phyloP scores from a whole-genome alignment of 37 sponge, comb jelly and placozoan genomes.

The Trichoplax adhaerens region DNA sequence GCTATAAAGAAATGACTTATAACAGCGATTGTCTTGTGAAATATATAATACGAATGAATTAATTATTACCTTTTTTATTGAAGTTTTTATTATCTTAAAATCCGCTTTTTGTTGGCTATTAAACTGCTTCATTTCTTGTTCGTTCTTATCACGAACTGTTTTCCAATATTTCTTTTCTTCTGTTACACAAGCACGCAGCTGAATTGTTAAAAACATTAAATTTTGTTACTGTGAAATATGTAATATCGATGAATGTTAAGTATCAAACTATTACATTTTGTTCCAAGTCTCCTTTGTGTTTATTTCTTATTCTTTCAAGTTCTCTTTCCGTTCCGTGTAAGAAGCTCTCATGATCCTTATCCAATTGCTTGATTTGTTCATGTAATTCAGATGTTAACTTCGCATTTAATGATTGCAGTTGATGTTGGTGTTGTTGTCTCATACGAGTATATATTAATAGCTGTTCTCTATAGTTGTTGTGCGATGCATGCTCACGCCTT shows the following conservation, averaged over 20 bases:
- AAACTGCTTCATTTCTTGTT: constrained; percentile 76
- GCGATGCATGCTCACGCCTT: too few relatives aligned
- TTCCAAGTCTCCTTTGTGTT: constrained; percentile 53
- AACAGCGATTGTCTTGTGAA: too few relatives aligned
- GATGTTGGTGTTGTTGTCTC: constrained; percentile 80
- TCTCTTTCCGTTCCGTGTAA: constrained; percentile 43
- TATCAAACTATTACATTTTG: constrained; percentile 23
- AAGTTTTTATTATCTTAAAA: constrained; percentile 37
- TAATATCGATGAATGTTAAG: constrained; percentile 1
- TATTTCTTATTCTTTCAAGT: constrained; percentile 42
- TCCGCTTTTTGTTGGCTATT: constrained; percentile 63
- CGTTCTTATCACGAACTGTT: constrained; percentile 47
- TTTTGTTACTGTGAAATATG: not conserved
- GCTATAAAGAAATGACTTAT: too few relatives aligned
- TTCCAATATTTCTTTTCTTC: constrained; percentile 55
- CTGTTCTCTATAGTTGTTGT: too few relatives aligned
- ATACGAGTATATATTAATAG: constrained; percentile 8
- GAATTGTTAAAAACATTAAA: not conserved
- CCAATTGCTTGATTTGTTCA: constrained; percentile 34
- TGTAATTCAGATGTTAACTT: constrained; percentile 49
- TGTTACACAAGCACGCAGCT: not conserved
- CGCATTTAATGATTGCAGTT: constrained; percentile 63
- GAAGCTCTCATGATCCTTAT: not conserved
- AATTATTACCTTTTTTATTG: constrained; percentile 43
- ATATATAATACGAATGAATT: too few relatives aligned